Evolutionary conservation across 2,888 invertebrate genomes (phyloP).

Genomic region (Acanthoscelides obtectus): DNA sequence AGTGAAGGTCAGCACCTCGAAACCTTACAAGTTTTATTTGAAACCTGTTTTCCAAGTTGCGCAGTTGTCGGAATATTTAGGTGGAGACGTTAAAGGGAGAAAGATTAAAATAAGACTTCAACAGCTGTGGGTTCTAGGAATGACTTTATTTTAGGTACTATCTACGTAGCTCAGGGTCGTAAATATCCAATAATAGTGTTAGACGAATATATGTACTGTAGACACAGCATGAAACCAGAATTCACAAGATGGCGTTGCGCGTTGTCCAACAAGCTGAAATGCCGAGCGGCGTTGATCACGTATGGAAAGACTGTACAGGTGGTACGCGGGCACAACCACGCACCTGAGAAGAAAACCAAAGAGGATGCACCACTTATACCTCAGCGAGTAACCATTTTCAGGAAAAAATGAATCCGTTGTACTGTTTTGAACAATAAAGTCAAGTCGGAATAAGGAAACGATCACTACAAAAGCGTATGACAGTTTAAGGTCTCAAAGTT

Average conservation of each 20-base stretch:
- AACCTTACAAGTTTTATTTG: no score
- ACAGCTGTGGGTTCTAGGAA: no score
- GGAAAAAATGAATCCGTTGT: neutral
- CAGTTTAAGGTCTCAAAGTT: no score
- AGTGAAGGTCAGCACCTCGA: no score
- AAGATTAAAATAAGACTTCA: no score
- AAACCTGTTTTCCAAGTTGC: no score
- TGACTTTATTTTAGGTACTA: slow-evolving; percentile 23
- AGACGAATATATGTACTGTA: slow-evolving; percentile 22
- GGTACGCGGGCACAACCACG: slow-evolving; percentile 1
- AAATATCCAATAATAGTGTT: slow-evolving; percentile 29
- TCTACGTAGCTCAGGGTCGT: slow-evolving; percentile 25
- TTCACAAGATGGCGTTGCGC: slow-evolving; percentile 31
- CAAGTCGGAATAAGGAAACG: no score
- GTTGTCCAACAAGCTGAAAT: slow-evolving; percentile 26
- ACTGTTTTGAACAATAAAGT: no score
- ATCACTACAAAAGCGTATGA: no score
- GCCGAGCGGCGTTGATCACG: slow-evolving; percentile 26
- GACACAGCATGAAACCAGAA: slow-evolving; percentile 21
- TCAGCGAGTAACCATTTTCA: slow-evolving; percentile 5
- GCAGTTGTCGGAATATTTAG: no score
- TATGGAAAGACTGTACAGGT: slow-evolving; percentile 26
- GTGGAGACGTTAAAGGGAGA: no score
- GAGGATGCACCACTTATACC: slow-evolving; percentile 4
- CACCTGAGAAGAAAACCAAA: slow-evolving; percentile 6